Conservation (phyloP, 1,140 invertebrate genomes). For the Thaumatotibia leucotreta region DNA sequence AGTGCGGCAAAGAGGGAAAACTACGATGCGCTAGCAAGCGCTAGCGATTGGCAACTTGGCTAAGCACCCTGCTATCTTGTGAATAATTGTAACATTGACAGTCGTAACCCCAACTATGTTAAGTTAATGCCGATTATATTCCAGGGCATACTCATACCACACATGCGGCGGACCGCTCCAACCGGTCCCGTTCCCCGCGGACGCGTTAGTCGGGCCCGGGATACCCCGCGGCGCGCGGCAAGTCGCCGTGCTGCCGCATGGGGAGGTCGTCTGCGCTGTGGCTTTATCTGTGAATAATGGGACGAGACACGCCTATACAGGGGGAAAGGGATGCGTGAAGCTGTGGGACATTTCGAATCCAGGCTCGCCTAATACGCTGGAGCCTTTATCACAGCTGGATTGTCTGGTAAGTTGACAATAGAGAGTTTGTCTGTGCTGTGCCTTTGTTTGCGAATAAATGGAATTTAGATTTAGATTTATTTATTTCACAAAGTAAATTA, state of each 20-base stretch:
- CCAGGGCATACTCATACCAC: conserved; percentile 95
- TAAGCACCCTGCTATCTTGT: no score
- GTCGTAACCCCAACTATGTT: no score
- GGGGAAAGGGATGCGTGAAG: conserved; percentile 99
- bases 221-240: conserved; percentile 94
- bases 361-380: conserved; percentile 80
- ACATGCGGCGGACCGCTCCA: conserved; percentile 92
- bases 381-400: conserved; percentile 93
- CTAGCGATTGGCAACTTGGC: no score
- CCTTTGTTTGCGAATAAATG: conserved; percentile 89
- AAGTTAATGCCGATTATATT: conserved; percentile 19
- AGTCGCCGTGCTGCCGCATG: conserved; percentile 94
- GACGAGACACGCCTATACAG: conserved; percentile 97
- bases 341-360: conserved; percentile 95
- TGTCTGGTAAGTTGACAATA: conserved; percentile 93
- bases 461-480: no score
- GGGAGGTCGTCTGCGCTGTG: conserved; percentile 94
- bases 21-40: no score
- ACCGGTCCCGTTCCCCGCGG: conserved; percentile 96
- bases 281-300: conserved; percentile 89
- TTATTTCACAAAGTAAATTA: no score
- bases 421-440: conserved; percentile 94
- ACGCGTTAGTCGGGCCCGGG: conserved; percentile 93
- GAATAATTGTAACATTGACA: no score
- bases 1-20: no score